Evolutionary conservation across 2,888 invertebrate species (phyloP).

Genomic region (Tinea pellionella): DNA sequence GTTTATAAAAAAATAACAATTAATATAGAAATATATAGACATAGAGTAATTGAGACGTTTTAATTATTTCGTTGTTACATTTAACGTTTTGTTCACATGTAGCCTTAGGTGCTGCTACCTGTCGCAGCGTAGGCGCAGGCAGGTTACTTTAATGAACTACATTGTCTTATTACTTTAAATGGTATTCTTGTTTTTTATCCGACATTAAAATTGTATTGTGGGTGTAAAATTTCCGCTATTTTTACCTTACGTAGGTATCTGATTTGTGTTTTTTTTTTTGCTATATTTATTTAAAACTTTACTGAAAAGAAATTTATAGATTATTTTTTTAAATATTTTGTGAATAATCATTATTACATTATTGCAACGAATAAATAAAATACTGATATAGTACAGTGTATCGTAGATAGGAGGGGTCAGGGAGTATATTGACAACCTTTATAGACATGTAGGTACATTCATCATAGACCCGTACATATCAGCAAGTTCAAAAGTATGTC

Average conservation of each 20-base stretch:
- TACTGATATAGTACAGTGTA: too few species aligned
- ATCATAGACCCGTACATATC: too few species aligned
- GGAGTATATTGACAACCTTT: too few species aligned
- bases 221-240: constrained; percentile 47
- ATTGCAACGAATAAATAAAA: too few species aligned
- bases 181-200: constrained; percentile 44
- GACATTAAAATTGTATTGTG: constrained; percentile 45
- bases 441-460: too few species aligned
- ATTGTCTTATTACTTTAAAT: constrained; percentile 64
- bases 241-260: constrained; percentile 8
- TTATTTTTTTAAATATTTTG: not conserved
- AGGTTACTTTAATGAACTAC: constrained; percentile 50
- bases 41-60: not conserved
- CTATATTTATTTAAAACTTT: not conserved
- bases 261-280: too few species aligned
- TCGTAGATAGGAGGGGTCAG: too few species aligned
- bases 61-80: not conserved
- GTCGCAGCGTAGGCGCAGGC: constrained; percentile 38
- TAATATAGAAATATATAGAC: not conserved
- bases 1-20: too few species aligned
- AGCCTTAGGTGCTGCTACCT: constrained; percentile 11
- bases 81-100: not conserved
- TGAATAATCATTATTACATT: too few species aligned
- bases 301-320: not conserved
- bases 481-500: too few species aligned